Percentiles rank a stretch among this genome's conserved stretches.
These are phyloP conservation scores for Anhinga anhinga DNA, from an alignment of 2,113 vertebrate genomes.

Conservation along the genomic window DNA sequence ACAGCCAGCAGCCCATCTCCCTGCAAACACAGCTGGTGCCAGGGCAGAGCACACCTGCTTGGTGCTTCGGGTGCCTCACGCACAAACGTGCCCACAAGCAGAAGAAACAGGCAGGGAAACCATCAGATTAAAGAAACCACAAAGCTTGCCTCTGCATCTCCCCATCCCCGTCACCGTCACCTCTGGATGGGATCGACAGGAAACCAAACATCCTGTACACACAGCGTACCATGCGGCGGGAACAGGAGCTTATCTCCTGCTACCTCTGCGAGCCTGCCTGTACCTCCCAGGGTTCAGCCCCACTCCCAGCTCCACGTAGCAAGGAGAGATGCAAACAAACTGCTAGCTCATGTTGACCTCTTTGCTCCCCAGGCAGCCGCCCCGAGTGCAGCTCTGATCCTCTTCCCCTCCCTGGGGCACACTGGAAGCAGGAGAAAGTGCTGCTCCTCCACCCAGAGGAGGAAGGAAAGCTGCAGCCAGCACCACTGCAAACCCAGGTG, in stretches of 20 bases:
- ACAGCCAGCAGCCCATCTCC: not conserved
- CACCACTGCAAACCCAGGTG: not conserved
- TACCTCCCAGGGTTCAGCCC: not conserved
- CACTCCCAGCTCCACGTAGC: not conserved
- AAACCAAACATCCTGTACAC: slow-evolving; percentile 37
- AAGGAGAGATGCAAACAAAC: not conserved
- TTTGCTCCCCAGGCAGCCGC: fast-evolving
- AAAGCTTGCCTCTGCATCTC: not conserved
- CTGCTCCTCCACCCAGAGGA: not conserved
- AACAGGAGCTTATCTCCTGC: not conserved
- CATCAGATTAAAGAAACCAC: not conserved
- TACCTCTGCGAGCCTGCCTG: not conserved
- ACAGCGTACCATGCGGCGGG: fast-evolving
- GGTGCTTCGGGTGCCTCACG: not conserved
- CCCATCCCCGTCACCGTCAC: not conserved
- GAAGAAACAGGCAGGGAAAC: not conserved
- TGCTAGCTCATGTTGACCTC: not conserved
- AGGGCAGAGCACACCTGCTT: fast-evolving
- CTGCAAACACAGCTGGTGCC: not conserved
- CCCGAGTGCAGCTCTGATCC: not conserved
- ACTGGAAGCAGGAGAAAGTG: not conserved
- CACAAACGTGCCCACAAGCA: not conserved
- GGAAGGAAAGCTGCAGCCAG: not conserved
- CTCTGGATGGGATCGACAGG: not conserved
- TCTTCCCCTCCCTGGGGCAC: not conserved